Evolutionary conservation across 2,797 vertebrate genomes (phyloP).

Genomic region (Protonibea diacanthus): DNA sequence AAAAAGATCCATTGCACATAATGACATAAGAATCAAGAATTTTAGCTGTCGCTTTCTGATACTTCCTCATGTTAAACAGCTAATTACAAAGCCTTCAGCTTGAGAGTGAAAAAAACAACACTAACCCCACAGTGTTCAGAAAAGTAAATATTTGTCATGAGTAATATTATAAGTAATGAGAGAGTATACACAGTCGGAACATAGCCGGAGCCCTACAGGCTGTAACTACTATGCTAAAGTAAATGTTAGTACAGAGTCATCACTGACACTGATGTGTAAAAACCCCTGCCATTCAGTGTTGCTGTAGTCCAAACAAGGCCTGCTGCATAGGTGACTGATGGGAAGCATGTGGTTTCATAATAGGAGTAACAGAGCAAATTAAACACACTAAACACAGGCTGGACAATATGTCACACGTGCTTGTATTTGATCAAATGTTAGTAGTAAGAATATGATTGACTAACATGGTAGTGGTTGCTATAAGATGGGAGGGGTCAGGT

Average conservation of each 20-base stretch:
- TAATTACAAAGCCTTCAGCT: not conserved
- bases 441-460: not conserved
- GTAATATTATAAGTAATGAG: not conserved
- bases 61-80: not conserved
- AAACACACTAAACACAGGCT: not conserved
- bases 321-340: not conserved
- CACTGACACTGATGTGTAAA: not conserved
- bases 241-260: constrained; percentile 24
- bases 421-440: constrained; percentile 10
- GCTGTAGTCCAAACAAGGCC: constrained; percentile 5
- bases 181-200: not conserved
- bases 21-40: not conserved
- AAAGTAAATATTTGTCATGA: not conserved
- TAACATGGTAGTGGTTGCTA: constrained; percentile 39
- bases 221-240: not conserved
- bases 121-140: not conserved
- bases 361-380: not conserved
- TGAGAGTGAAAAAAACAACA: not conserved
- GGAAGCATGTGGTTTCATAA: constrained; percentile 22
- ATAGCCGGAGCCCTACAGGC: not conserved
- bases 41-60: not conserved
- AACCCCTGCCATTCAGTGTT: not conserved
- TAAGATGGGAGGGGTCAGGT: constrained; percentile 53
- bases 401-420: not conserved
- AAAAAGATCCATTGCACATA: not conserved